Base-by-base conservation (phyloP, 1,140 invertebrate species). In the Dufourea novaeangliae region DNA sequence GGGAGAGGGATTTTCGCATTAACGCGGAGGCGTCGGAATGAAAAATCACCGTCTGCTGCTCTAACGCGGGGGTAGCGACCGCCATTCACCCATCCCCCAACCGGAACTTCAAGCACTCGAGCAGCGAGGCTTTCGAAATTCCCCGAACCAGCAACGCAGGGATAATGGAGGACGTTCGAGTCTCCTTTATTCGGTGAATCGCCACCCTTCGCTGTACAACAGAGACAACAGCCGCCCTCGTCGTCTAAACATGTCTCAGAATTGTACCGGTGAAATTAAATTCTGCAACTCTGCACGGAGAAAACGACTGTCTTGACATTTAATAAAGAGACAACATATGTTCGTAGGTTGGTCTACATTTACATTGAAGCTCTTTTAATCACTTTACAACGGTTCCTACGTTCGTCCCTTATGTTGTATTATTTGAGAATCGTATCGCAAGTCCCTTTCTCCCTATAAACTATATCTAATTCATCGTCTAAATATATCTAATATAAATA, bases 181-280 rank as follows among this genome's bases (percentile, higher is more conserved):
- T 64, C 77, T 72, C 67, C 80, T 82, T 83, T 83, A 83, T 83
- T 82, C 80, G 50, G 29, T 17, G 69, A 68, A 73, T 73, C 59
- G 69, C 10, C 54, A 63, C 63, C 37, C 34, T 52, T 17, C 69
- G 52, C 5, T 4, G 27, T 17, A 12, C 75, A 59, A 17, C 5
- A 14, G 46, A 32, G 11, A 74, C 71, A 67, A 74, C 66, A 20
- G 32, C n/a, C n/a, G 0, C 3, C 41, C 3, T 14, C 37, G 57
- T 29, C 61, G 14, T 41, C 61, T 32, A 41, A 39, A 64, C 46
- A 25, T 22, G 6, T 22, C n/a, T 22, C 1, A 0, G 10, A 25
- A 20, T 29, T 32, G 32, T 17, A 25, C 34, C 10, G 5, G 2
- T 22, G 10, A 54, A 34, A 66, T 52, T 63, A 29, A 72, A 63